Conservation (phyloP, 2,797 vertebrate species). For the Cossypha heuglini region DNA sequence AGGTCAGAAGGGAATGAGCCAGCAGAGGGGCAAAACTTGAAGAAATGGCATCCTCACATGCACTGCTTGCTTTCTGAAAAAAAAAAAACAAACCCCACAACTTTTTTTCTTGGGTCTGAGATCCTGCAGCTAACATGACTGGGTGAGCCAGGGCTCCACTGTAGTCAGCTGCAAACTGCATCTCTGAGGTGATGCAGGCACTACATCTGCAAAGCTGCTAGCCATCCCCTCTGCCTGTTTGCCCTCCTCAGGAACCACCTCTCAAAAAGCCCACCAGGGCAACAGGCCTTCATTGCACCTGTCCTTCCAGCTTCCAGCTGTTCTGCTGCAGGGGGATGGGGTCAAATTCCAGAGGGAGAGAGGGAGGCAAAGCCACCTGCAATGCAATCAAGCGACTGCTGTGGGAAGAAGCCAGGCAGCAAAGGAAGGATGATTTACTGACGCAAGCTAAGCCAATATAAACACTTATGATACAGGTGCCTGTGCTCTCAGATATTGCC, state of each 20-base stretch:
- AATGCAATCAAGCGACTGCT: background rate
- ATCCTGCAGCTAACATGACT: background rate
- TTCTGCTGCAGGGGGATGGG: background rate
- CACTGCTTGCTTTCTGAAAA: background rate
- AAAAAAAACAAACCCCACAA: accelerated
- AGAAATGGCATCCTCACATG: background rate
- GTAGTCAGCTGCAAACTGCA: background rate
- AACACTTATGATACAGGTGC: constrained; percentile 47
- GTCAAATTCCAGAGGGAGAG: background rate
- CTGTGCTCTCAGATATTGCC: constrained; percentile 14
- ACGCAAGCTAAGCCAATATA: constrained; percentile 48
- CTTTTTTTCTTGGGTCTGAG: background rate
- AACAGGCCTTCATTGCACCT: too few species aligned
- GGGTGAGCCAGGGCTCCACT: background rate
- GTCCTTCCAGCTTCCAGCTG: background rate
- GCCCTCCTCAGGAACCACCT: background rate
- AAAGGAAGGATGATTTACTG: constrained; percentile 32
- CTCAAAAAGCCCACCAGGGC: background rate
- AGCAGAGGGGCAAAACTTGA: background rate
- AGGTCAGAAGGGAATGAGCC: background rate
- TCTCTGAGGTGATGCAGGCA: background rate
- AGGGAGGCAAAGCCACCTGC: constrained; percentile 1
- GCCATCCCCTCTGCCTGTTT: background rate
- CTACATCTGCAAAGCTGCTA: background rate
- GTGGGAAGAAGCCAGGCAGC: background rate